Percentiles rank a stretch among this genome's conserved stretches.
Conservation (phyloP, 2,888 invertebrate genomes). For the Calliopum simillimum region DNA sequence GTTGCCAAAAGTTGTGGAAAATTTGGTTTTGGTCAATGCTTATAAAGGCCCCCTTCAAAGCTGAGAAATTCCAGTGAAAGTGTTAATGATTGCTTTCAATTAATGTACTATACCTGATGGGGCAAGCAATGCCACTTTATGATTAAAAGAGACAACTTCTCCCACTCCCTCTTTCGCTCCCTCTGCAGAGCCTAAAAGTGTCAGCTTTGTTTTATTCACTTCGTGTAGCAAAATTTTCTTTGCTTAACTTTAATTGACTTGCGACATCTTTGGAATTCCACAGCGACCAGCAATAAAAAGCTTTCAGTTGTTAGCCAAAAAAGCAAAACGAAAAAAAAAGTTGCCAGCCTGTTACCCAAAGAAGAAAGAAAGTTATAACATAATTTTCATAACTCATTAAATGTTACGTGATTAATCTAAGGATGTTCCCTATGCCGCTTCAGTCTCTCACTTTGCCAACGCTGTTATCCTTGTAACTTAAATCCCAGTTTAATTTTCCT, state of each 20-base stretch:
- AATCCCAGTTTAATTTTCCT: not conserved
- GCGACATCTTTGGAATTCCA: not conserved
- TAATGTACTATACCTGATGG: too few relatives aligned
- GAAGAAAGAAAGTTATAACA: too few relatives aligned
- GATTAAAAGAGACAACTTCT: too few relatives aligned
- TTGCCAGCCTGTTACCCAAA: not conserved
- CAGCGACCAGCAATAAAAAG: not conserved
- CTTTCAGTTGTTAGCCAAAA: not conserved
- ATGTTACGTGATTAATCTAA: conserved; percentile 5
- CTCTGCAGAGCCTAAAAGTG: not conserved
- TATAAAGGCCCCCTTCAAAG: too few relatives aligned
- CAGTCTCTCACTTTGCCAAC: not conserved
- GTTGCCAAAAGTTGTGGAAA: too few relatives aligned
- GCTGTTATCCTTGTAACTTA: not conserved
- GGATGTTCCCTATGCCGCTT: not conserved
- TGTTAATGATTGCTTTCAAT: too few relatives aligned
- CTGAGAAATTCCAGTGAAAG: too few relatives aligned
- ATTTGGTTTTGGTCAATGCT: too few relatives aligned
- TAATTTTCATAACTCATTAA: conserved; percentile 9
- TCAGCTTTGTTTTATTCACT: not conserved
- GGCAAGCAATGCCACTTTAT: too few relatives aligned
- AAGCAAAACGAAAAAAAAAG: not conserved
- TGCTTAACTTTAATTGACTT: conserved; percentile 5
- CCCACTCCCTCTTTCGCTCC: too few relatives aligned
- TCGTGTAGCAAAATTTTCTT: not conserved